Evolutionary conservation across 2,797 vertebrate genomes (phyloP).

Genomic region (Xenops minutus): DNA sequence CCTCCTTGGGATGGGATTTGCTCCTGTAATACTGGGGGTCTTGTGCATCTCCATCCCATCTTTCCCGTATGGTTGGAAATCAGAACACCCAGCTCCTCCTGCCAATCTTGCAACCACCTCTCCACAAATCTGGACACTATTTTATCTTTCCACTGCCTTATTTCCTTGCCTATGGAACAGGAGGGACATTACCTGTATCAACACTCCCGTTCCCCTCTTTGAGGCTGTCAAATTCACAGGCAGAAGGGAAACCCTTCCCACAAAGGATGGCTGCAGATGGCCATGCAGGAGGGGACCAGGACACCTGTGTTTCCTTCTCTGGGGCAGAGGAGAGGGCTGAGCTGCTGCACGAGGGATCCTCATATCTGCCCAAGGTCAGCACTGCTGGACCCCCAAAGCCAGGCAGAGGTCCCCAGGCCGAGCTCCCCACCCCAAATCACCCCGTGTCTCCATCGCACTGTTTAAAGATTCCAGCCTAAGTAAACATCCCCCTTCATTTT

Average conservation of each 20-base stretch:
- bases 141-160: not conserved
- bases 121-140: not conserved
- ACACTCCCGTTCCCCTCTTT: not conserved
- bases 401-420: not conserved
- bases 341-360: not conserved
- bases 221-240: not conserved
- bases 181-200: not conserved
- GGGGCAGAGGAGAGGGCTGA: not conserved
- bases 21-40: not conserved
- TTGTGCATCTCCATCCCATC: not conserved
- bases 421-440: slow-evolving; percentile 27
- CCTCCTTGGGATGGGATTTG: not conserved
- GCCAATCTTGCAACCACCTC: not conserved
- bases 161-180: not conserved
- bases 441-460: not conserved
- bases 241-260: not conserved
- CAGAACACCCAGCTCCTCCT: not conserved
- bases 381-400: not conserved
- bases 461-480: slow-evolving; percentile 71
- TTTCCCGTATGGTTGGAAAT: not conserved
- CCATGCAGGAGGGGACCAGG: not conserved
- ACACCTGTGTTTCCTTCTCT: not conserved
- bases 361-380: rapidly evolving
- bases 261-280: not conserved
- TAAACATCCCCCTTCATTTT: slow-evolving; percentile 81